Conservation (phyloP, 2,113 vertebrate species). For the Alces alces region DNA sequence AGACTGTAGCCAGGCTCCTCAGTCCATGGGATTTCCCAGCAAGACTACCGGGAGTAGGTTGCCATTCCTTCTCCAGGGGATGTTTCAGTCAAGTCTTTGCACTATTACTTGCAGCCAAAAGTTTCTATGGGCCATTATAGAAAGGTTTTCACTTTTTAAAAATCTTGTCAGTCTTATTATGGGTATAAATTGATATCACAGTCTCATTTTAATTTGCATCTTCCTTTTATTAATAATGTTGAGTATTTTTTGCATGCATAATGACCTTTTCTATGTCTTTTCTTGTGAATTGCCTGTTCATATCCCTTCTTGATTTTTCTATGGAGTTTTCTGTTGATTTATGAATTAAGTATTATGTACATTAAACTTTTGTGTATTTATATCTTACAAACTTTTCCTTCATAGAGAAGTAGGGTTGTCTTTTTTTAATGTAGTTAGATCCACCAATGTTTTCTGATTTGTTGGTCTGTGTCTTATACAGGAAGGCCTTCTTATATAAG, state of each 20-base stretch:
- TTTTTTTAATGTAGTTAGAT: not conserved
- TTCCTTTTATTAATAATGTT: not conserved
- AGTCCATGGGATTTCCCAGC: not conserved
- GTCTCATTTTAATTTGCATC: not conserved
- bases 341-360: not conserved
- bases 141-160: not conserved
- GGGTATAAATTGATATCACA: not conserved
- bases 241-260: not conserved
- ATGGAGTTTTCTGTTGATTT: not conserved
- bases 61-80: not conserved
- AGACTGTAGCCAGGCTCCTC: not conserved
- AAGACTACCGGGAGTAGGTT: not conserved
- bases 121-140: not conserved
- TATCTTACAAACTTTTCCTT: not conserved
- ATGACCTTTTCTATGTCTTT: not conserved
- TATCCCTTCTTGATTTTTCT: not conserved
- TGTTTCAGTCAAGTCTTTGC: not conserved
- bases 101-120: not conserved
- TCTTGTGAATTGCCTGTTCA: not conserved
- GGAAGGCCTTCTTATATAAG: not conserved
- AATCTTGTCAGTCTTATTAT: not conserved
- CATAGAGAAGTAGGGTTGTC: not conserved
- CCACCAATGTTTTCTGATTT: not conserved
- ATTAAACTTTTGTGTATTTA: not conserved
- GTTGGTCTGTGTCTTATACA: not conserved